Conservation (phyloP, 2,113 vertebrate genomes). For the Nesoenas mayeri region DNA sequence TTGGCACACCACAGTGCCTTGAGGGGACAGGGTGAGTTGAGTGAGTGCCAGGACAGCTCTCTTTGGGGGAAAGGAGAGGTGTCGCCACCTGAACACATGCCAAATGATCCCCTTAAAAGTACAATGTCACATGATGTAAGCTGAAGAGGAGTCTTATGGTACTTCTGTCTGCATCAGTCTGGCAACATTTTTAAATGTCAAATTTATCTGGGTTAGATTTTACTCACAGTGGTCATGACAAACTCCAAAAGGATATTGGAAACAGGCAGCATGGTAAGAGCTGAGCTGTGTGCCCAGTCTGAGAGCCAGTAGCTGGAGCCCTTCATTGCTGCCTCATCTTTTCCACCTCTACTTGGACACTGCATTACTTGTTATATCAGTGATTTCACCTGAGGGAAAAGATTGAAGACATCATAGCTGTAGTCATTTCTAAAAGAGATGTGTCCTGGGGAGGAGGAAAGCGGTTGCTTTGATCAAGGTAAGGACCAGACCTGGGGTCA, state of each 20-base stretch:
- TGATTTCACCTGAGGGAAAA: neutral
- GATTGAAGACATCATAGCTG: neutral
- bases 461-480: neutral
- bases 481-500: neutral
- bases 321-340: neutral
- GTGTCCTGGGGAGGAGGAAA: neutral
- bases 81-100: neutral
- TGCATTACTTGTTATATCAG: neutral
- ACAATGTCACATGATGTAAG: neutral
- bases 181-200: neutral
- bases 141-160: neutral
- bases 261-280: neutral
- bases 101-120: neutral
- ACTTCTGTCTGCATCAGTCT: neutral
- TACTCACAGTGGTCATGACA: neutral
- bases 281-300: neutral
- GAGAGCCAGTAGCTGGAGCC: neutral
- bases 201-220: neutral
- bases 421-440: neutral
- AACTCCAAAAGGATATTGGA: neutral
- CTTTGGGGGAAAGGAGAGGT: neutral
- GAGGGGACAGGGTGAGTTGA: neutral
- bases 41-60: neutral
- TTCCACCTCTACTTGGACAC: neutral
- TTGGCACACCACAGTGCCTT: neutral